These are phyloP conservation scores for Istiophorus platypterus DNA, from an alignment of 2,113 vertebrate species.

Conservation along the genomic window DNA sequence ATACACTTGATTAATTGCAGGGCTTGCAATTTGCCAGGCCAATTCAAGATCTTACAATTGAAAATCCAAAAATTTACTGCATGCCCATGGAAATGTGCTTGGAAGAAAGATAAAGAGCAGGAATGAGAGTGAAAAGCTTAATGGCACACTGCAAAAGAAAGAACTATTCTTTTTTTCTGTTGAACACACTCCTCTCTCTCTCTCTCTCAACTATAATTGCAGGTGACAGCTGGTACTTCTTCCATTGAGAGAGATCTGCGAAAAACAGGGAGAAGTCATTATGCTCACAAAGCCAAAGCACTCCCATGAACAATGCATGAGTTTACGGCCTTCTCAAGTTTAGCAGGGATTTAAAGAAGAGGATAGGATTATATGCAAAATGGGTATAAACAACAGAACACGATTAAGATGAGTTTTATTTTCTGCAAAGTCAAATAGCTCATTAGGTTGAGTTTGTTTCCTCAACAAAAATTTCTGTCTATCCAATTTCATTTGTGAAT, in stretches of 20 bases:
- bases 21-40: constrained; percentile 52
- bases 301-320: constrained; percentile 71
- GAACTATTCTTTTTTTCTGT: constrained; percentile 30
- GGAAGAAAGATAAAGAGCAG: constrained; percentile 58
- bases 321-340: constrained; percentile 69
- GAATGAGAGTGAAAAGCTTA: constrained; percentile 60
- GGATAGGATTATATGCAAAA: constrained; percentile 60
- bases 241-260: constrained; percentile 61
- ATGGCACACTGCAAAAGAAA: constrained; percentile 44
- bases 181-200: neutral
- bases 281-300: constrained; percentile 68
- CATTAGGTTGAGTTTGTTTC: constrained; percentile 48
- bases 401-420: constrained; percentile 48
- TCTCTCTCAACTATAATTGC: constrained; percentile 63
- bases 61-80: constrained; percentile 57
- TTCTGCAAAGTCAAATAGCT: constrained; percentile 51
- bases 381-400: constrained; percentile 56
- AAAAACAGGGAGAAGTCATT: constrained; percentile 62
- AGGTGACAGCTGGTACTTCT: constrained; percentile 74
- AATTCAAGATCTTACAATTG: constrained; percentile 56
- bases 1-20: constrained; percentile 78
- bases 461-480: constrained; percentile 20
- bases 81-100: constrained; percentile 45
- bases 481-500: constrained; percentile 32
- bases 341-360: constrained; percentile 59